Percentiles rank a stretch among this genome's conserved stretches.
Conservation (phyloP, 2,888 invertebrate species). For the Cephus runcator region DNA sequence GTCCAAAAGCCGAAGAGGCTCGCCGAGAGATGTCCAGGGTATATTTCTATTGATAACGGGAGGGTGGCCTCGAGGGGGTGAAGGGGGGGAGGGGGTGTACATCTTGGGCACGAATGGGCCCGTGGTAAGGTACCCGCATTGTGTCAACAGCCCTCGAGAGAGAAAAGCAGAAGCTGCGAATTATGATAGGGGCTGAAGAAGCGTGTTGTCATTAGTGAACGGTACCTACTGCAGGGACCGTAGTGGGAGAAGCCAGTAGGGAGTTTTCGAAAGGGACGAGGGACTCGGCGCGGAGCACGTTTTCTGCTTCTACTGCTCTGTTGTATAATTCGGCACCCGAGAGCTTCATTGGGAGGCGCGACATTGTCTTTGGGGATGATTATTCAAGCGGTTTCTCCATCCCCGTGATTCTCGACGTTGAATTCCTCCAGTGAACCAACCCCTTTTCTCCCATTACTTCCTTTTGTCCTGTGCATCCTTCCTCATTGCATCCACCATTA, state of each 20-base stretch:
- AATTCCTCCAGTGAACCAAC: neutral
- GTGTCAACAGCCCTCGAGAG: slow-evolving; percentile 55
- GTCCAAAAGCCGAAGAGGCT: slow-evolving; percentile 17
- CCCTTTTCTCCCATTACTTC: slow-evolving; percentile 3
- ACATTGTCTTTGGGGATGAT: slow-evolving; percentile 1
- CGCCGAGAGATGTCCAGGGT: slow-evolving; percentile 5
- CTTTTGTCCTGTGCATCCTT: slow-evolving; percentile 17
- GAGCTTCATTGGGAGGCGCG: neutral
- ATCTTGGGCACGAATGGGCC: slow-evolving; percentile 49
- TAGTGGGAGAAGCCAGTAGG: slow-evolving; percentile 16
- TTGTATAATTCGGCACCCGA: neutral
- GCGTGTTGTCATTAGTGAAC: slow-evolving; percentile 52
- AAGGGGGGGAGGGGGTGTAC: neutral
- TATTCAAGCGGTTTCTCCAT: neutral
- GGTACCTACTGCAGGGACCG: slow-evolving; percentile 4
- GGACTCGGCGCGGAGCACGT: slow-evolving; percentile 12
- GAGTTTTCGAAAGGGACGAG: slow-evolving; percentile 28
- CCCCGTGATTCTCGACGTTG: neutral
- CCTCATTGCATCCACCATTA: slow-evolving; percentile 2
- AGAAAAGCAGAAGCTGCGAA: slow-evolving; percentile 57
- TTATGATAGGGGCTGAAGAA: slow-evolving; percentile 60
- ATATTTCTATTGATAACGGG: slow-evolving; percentile 47
- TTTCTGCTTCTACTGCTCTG: neutral
- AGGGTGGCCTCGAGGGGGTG: neutral
- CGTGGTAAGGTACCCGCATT: slow-evolving; percentile 61